These are phyloP conservation scores for Hippopotamus amphibius DNA, from an alignment of 2,113 vertebrate genomes.

Conservation along the genomic window DNA sequence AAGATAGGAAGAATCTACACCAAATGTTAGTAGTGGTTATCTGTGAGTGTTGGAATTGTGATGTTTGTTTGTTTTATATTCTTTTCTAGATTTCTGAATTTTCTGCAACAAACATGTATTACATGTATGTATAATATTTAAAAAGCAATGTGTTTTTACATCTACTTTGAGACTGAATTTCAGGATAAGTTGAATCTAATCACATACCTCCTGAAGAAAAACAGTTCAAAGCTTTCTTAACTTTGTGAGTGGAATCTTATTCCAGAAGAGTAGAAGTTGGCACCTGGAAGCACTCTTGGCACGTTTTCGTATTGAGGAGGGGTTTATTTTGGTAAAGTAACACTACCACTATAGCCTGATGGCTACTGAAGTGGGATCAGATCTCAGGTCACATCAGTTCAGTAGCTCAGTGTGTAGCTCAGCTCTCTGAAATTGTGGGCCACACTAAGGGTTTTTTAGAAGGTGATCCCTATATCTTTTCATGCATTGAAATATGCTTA, in stretches of 20 bases:
- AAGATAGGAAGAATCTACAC: background rate
- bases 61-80: background rate
- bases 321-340: slow-evolving; percentile 75
- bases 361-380: slow-evolving; percentile 65
- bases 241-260: slow-evolving; percentile 68
- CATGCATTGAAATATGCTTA: background rate
- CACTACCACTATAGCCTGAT: slow-evolving; percentile 71
- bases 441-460: slow-evolving; percentile 53
- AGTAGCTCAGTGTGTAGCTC: slow-evolving; percentile 65
- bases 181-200: slow-evolving; percentile 8
- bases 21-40: background rate
- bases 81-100: background rate
- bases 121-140: background rate
- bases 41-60: background rate
- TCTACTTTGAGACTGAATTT: slow-evolving; percentile 44
- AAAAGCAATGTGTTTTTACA: background rate
- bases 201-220: slow-evolving; percentile 31
- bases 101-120: background rate
- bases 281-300: slow-evolving; percentile 59
- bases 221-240: slow-evolving; percentile 49
- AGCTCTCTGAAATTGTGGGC: slow-evolving; percentile 75
- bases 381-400: slow-evolving; percentile 80
- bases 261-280: slow-evolving; percentile 74
- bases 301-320: slow-evolving; percentile 57
- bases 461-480: slow-evolving; percentile 54